Base-by-base conservation (phyloP, 2,113 vertebrate species). In the Cyprinodon brontotheroides region DNA sequence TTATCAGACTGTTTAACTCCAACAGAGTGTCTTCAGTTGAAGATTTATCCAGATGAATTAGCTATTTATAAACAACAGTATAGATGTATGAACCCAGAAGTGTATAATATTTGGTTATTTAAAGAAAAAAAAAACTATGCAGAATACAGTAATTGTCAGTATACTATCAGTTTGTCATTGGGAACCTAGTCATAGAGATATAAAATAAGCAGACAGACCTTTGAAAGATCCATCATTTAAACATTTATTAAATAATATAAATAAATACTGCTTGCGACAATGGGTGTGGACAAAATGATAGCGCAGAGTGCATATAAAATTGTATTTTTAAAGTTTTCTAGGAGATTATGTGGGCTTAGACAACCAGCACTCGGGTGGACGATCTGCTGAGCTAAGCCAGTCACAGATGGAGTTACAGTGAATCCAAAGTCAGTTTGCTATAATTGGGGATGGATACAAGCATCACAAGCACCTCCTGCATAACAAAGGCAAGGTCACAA, bases 351-450 rank as follows among this genome's bases (percentile, higher is more conserved):
- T 81, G 86, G 81, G 86, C 90, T 79, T 92, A 93, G 83, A 91
- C 80, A 72, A 88, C 91, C 7, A 83, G 80, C 0, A 48, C 67
- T 78, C 76, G 92, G 17, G 53, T 81, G 0, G 94, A 94, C 71
- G 82, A 91, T 83, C 75, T 94, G 60, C 92, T 95, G 74, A 93
- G 60, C 92, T 95, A 73, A 93, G 81, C 48, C 93, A 90, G 45
- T 93, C 95, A 70, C 94, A 93, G 89, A 79, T 87, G 17, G 94
- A 95, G 80, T 89, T 95, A 72, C 78, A 94, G 76, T 94, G 94
- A 93, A 94, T 95, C 39, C 93, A 94, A 91, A 92, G 93, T 65
- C 93, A 93, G 75, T 80, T 94, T 76, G 92, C 92, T 67, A 86
- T 94, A 77, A 90, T 93, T 65, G 77, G 86, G 64, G 65, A 72